These are phyloP conservation scores for Sepioteuthis lessoniana DNA, from an alignment of 2,888 invertebrate species.

Conservation along the genomic window DNA sequence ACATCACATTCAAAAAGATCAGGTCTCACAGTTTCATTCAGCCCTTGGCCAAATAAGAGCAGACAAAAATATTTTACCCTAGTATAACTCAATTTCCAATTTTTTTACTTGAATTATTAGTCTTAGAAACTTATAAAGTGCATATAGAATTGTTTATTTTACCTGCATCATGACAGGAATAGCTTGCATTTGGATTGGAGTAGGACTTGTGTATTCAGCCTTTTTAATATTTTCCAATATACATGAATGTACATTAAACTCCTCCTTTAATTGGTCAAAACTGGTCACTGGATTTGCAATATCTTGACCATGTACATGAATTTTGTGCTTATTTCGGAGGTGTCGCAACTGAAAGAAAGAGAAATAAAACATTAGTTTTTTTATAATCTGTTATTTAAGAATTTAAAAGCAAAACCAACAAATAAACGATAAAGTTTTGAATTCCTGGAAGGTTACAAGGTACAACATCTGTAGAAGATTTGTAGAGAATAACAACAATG, in stretches of 20 bases:
- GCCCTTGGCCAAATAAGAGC: no score
- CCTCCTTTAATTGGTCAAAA: constrained; percentile 80
- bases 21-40: no score
- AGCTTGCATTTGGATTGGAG: constrained; percentile 83
- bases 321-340: constrained; percentile 84
- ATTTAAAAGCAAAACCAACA: background rate
- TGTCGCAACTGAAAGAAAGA: constrained; percentile 54
- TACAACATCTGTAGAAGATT: no score
- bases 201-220: constrained; percentile 68
- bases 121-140: background rate
- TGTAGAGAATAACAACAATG: no score
- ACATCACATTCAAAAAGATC: no score
- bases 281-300: constrained; percentile 84
- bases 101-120: background rate
- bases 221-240: constrained; percentile 82
- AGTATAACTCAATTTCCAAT: background rate
- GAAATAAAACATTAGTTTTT: background rate
- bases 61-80: no score
- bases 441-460: no score
- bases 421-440: no score
- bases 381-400: background rate
- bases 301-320: constrained; percentile 86
- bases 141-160: constrained; percentile 42
- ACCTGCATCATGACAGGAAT: constrained; percentile 86
- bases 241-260: constrained; percentile 79